Base-by-base conservation (phyloP, 2,113 vertebrate species). In the Anarhynchus alexandrinus region DNA sequence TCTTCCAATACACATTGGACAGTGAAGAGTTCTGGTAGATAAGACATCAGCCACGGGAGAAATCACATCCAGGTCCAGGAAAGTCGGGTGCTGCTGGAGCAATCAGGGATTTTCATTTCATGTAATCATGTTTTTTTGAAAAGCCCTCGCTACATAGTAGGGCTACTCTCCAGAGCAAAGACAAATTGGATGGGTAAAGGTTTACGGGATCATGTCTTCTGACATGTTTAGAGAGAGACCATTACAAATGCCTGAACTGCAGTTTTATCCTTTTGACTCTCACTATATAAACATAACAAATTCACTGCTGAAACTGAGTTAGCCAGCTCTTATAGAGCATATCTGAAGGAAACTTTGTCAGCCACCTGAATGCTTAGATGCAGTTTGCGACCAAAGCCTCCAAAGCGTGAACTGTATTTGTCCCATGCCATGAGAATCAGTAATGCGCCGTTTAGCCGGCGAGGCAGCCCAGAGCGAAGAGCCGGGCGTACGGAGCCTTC, bases 1-100 rank as follows among this genome's bases (percentile, higher is more conserved):
- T 58, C 5, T 43, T 80, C 64, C 85, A 98, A 97, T 98, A 95
- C 96, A 96, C 97, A 96, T 27, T 86, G 71, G 67, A 55, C 81
- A 86, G 30, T 23, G 49, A 42, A 92, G 71, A 42, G 71, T 22
- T 55, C 49, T 69, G 49, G n/a, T 81, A 71, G 67, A 32, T 79
- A 84, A 94, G 82, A 59, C 66, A 57, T 49, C 54, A 94, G 64
- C 30, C n/a, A 9, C 38, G 29, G 77, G 36, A 97, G 95, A 97
- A 96, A 96, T 94, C 58, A 29, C 59, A 61, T 65, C 69, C 0
- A 0, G 64, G 88, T 77, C 42, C 49, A n/a, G 54, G 80, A 89
- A 72, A 88, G 40, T 19, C 4, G 5, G 59, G 36, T 88, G 71
- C 80, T 95, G 89, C 40, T 91, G 69, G 12, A 67, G 43, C 22